A percentile compares a stretch with the other conserved stretches of the same genome.
These are phyloP conservation scores for Dipodomys ordii DNA, from an alignment of 2,113 vertebrate species.

Conservation along the genomic window DNA sequence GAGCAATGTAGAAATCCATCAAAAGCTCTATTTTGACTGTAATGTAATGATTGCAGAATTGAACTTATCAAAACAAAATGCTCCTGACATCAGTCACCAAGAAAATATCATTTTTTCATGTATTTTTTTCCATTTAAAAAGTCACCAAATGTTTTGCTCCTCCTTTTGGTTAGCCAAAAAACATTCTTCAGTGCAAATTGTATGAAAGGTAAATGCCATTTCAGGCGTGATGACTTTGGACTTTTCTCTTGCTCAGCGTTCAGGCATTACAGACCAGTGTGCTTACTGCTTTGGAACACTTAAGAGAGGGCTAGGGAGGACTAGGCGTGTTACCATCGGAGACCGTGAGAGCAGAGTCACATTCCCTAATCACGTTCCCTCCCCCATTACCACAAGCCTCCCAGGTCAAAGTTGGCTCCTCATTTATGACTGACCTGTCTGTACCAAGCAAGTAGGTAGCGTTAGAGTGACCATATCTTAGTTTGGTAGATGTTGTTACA, in stretches of 20 bases:
- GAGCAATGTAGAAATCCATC: constrained; percentile 67
- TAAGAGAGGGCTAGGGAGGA: background rate
- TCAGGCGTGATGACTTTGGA: background rate
- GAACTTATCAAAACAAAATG: constrained; percentile 79
- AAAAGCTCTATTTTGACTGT: constrained; percentile 69
- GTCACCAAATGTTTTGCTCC: constrained; percentile 27
- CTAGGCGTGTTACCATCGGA: background rate
- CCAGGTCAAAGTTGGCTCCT: background rate
- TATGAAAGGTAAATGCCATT: constrained; percentile 31
- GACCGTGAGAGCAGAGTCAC: background rate
- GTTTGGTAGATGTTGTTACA: background rate
- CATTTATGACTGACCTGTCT: background rate
- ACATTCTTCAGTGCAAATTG: constrained; percentile 37
- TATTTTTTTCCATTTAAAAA: background rate
- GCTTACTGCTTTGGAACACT: background rate
- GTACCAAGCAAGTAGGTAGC: background rate
- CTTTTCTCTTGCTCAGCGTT: background rate
- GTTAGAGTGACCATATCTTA: background rate
- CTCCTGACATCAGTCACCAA: constrained; percentile 62
- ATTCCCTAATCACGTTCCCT: no score
- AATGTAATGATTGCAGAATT: constrained; percentile 60
- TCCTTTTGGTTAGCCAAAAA: constrained; percentile 45
- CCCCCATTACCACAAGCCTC: background rate
- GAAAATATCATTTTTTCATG: constrained; percentile 49
- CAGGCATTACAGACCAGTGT: background rate